Conservation (phyloP, 2,888 invertebrate species). For the Mythimna loreyi region DNA sequence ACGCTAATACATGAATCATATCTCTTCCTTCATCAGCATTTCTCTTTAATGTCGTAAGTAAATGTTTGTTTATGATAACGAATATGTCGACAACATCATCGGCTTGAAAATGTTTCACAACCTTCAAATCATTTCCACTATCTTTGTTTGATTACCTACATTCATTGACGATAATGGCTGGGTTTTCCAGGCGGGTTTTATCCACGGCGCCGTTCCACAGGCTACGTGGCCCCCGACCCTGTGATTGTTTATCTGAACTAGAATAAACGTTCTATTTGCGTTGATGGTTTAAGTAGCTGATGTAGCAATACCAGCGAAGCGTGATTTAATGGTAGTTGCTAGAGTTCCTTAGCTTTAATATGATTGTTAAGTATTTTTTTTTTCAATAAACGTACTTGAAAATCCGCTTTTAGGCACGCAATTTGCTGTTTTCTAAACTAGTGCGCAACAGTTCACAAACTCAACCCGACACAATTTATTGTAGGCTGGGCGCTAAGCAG, state of each 20-base stretch:
- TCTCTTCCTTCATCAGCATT: background rate
- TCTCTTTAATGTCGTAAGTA: background rate
- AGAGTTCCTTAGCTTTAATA: slow-evolving; percentile 19
- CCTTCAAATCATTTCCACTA: slow-evolving; percentile 35
- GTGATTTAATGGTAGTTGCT: background rate
- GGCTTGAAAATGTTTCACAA: slow-evolving; percentile 8
- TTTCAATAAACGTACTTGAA: too few species aligned
- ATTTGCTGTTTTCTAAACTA: too few species aligned
- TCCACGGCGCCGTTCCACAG: slow-evolving; percentile 18
- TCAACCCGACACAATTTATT: too few species aligned
- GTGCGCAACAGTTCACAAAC: too few species aligned
- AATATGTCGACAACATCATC: slow-evolving; percentile 20
- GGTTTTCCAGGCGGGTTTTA: slow-evolving; percentile 49
- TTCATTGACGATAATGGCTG: slow-evolving; percentile 39
- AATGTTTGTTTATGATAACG: background rate
- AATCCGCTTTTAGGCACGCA: too few species aligned
- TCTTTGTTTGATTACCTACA: slow-evolving; percentile 46
- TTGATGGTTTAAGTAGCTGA: slow-evolving; percentile 5
- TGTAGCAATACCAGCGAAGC: slow-evolving; percentile 11
- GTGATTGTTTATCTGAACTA: slow-evolving; percentile 45
- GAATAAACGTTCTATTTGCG: slow-evolving; percentile 25
- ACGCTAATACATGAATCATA: background rate
- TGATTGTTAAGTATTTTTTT: too few species aligned
- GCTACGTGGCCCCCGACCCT: slow-evolving; percentile 29
- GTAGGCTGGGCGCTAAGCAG: too few species aligned